Percentiles rank a stretch among this genome's conserved stretches.
phyloP scores from a whole-genome alignment of 2,797 vertebrate genomes.

The Syncerus caffer region DNA sequence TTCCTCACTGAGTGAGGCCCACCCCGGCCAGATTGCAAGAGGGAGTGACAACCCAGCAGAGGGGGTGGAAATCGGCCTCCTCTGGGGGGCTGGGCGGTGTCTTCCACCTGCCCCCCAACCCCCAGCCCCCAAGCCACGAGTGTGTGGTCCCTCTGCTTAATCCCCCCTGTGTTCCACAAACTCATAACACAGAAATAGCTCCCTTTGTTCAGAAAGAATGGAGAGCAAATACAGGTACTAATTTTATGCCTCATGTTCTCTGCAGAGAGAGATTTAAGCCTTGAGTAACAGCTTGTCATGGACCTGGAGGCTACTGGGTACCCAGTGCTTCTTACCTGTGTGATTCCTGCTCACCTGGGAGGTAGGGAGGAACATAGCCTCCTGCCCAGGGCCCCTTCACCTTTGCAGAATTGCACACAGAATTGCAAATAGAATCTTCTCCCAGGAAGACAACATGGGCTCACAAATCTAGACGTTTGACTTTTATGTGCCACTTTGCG shows the following conservation, averaged over 20 bases:
- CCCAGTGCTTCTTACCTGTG: constrained; percentile 43
- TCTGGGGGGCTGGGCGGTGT: not conserved
- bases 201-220: constrained; percentile 55
- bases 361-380: not conserved
- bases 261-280: constrained; percentile 42
- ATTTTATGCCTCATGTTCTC: constrained; percentile 51
- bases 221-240: constrained; percentile 62
- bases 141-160: constrained; percentile 72
- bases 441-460: not conserved
- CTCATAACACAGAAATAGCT: constrained; percentile 56
- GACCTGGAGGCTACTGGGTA: constrained; percentile 39
- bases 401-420: not conserved
- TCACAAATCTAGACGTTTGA: not conserved
- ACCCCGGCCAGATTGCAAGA: not conserved
- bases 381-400: not conserved
- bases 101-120: not conserved
- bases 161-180: not conserved
- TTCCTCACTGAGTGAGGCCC: not conserved
- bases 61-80: not conserved
- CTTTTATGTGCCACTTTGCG: not conserved
- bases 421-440: not conserved
- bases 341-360: constrained; percentile 32
- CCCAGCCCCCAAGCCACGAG: constrained; percentile 50
- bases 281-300: constrained; percentile 32
- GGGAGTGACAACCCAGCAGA: not conserved